These are phyloP conservation scores for Steinernema khuongi DNA, from an alignment of 1,140 invertebrate genomes.

Conservation along the genomic window DNA sequence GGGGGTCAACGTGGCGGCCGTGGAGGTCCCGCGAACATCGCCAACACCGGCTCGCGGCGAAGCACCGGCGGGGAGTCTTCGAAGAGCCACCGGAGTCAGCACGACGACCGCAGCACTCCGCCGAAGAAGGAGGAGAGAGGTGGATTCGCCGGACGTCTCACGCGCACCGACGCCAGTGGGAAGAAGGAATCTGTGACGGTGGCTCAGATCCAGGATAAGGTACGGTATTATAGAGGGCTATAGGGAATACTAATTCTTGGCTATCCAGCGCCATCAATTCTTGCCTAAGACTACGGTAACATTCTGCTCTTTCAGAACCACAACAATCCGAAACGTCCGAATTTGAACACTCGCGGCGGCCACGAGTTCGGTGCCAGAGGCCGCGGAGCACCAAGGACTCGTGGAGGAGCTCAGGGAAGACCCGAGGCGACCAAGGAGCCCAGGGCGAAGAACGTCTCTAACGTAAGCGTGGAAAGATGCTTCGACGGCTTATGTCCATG, in stretches of 20 bases:
- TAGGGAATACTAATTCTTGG: background rate
- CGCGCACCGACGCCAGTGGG: background rate
- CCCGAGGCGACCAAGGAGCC: background rate
- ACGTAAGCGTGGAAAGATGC: background rate
- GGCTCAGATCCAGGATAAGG: background rate
- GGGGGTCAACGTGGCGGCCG: background rate
- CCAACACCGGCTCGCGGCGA: background rate
- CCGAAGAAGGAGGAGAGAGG: background rate
- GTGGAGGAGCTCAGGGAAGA: background rate
- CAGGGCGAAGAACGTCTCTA: background rate
- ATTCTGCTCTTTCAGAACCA: conserved; percentile 4
- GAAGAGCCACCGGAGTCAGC: background rate
- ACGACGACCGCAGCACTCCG: background rate
- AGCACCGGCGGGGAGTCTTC: background rate
- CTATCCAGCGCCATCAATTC: too few relatives aligned
- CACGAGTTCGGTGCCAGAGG: background rate
- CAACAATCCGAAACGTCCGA: conserved; percentile 1
- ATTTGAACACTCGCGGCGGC: background rate
- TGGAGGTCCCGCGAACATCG: background rate
- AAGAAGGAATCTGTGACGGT: background rate
- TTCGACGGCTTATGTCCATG: background rate
- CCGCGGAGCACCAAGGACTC: background rate
- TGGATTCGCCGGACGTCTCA: conserved; percentile 1
- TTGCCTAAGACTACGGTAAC: too few relatives aligned
- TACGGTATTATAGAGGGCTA: background rate